Percentiles rank a stretch among this genome's conserved stretches.
Evolutionary conservation across 2,888 invertebrate species (phyloP).

Genomic region (Stenodera caucasica): DNA sequence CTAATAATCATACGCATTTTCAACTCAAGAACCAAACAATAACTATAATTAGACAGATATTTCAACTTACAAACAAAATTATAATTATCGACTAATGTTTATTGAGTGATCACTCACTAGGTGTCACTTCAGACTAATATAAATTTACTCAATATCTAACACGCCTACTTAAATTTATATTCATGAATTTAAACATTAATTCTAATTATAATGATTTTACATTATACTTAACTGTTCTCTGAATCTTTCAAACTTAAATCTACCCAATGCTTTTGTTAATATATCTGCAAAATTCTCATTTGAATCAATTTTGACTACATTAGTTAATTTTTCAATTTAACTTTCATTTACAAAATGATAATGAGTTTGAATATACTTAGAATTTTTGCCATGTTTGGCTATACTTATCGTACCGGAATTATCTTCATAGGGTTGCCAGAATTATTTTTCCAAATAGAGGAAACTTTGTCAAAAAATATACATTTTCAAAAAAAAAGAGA

Average conservation of each 20-base stretch:
- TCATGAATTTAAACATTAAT: constrained; percentile 12
- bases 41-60: too few relatives aligned
- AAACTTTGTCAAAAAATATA: too few relatives aligned
- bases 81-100: too few relatives aligned
- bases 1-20: too few relatives aligned
- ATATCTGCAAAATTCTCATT: constrained; percentile 38
- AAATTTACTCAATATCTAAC: constrained; percentile 8
- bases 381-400: constrained; percentile 37
- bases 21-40: too few relatives aligned
- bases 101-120: too few relatives aligned
- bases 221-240: constrained; percentile 19
- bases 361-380: constrained; percentile 36
- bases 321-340: constrained; percentile 34
- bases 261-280: constrained; percentile 2
- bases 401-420: constrained; percentile 36
- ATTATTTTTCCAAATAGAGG: too few relatives aligned
- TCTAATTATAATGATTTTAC: constrained; percentile 12
- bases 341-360: constrained; percentile 41
- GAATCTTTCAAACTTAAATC: constrained; percentile 23
- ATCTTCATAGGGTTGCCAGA: too few relatives aligned
- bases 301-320: constrained; percentile 38
- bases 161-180: constrained; percentile 22
- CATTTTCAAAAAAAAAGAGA: too few relatives aligned
- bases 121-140: background rate
- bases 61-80: too few relatives aligned